Evolutionary conservation across 2,888 invertebrate genomes (phyloP).

Genomic region (Melanotus villosus): DNA sequence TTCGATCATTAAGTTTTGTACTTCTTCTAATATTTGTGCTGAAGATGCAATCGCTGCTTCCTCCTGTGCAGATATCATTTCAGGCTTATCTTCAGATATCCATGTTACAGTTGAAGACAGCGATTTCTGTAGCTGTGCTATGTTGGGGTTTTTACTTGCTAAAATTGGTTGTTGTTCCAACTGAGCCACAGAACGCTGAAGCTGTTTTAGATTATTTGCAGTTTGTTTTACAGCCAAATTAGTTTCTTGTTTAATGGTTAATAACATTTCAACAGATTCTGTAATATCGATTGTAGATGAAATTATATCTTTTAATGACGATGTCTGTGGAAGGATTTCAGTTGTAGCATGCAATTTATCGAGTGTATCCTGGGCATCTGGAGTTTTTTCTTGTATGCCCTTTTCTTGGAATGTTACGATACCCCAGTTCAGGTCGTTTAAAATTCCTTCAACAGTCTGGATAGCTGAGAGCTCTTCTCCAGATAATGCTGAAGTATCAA

Average conservation of each 20-base stretch:
- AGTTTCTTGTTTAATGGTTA: constrained; percentile 8
- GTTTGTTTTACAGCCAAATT: not conserved
- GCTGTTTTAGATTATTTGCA: constrained; percentile 10
- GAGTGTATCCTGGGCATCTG: not conserved
- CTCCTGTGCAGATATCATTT: not conserved
- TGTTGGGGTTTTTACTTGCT: not conserved
- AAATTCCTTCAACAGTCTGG: constrained; percentile 32
- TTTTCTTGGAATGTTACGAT: constrained; percentile 15
- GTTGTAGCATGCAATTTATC: constrained; percentile 1
- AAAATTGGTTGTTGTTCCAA: constrained; percentile 33
- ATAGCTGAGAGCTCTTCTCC: constrained; percentile 23
- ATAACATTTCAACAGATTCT: constrained; percentile 19
- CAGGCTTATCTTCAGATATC: not conserved
- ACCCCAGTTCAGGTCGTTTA: constrained; percentile 30
- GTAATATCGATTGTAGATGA: not conserved
- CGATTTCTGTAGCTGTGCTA: not conserved
- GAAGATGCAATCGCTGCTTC: not conserved
- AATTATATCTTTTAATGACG: not conserved
- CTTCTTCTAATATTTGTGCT: not conserved
- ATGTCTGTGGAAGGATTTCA: not conserved
- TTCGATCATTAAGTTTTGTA: not conserved
- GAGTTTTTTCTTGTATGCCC: not conserved
- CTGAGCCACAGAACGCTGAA: constrained; percentile 38
- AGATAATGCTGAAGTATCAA: constrained; percentile 5
- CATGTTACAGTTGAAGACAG: not conserved